Base-by-base conservation (phyloP, 35 echinoderm and acorn worm genomes). In the Nesometra sesokonis region DNA sequence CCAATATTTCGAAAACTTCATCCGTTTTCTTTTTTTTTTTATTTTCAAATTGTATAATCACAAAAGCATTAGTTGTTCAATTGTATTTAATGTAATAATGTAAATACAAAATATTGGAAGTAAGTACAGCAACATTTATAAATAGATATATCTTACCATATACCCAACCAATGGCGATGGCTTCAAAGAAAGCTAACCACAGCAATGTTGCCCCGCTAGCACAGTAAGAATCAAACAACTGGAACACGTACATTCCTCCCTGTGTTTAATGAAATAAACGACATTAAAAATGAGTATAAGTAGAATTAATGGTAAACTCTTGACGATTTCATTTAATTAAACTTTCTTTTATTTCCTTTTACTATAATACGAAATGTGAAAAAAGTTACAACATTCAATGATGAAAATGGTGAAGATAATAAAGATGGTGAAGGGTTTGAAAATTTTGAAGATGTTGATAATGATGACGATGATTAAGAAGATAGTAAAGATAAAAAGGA, bases 191-290 rank as follows among this genome's bases (percentile, higher is more conserved):
- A n/a, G 95, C 77, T 21, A 98, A 77, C 87, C 90, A 98, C 0
- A 98, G 88, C 9, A 98, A 80, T 0, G 92, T 90, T 37, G 47
- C 85, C 23, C 95, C 95, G 76, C 95, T 98, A 30, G 95, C 95
- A n/a, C 91, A 83, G 80, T 98, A 98, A 40, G 31, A 79, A 40
- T 98, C 95, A 88, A 98, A 98, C 34, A 98, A 52, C 82, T 98
- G 95, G 87, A 98, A 98, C 77, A 98, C 84, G 77, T 98, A 98
- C 89, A 98, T 98, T 27, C 95, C 95, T 77, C 95, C 95, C 95
- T 98, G 91, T 9, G 67, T n/a, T n/a, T n/a, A 80, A 89, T 11
- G 90, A 85, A 82, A 34, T 11, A 77, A 87, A 88, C n/a, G n/a
- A n/a, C n/a, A n/a, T n/a, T n/a, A n/a, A n/a, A n/a, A n/a, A n/a